phyloP scores from a whole-genome alignment of 2,888 invertebrate genomes.

The Tortricodes alternella region DNA sequence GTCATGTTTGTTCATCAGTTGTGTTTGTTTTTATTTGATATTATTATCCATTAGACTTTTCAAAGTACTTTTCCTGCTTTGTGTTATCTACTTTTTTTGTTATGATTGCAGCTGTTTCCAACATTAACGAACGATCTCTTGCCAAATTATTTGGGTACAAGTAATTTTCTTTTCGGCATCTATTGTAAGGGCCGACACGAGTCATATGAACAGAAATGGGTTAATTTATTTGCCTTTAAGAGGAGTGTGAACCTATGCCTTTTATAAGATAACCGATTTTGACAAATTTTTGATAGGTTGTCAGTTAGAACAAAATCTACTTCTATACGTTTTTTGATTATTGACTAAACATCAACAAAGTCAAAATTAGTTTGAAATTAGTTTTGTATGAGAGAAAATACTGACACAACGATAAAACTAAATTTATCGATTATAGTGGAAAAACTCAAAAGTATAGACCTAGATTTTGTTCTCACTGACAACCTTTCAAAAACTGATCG shows the following conservation, averaged over 20 bases:
- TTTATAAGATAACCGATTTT: too few species aligned
- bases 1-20: slow-evolving; percentile 51
- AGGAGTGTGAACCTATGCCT: too few species aligned
- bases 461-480: too few species aligned
- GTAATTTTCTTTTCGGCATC: not conserved
- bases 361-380: not conserved
- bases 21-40: slow-evolving; percentile 26
- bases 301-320: too few species aligned
- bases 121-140: slow-evolving; percentile 1
- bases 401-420: too few species aligned
- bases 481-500: too few species aligned
- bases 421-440: too few species aligned
- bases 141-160: slow-evolving; percentile 9
- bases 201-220: too few species aligned
- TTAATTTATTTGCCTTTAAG: too few species aligned
- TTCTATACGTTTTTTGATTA: too few species aligned
- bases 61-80: not conserved
- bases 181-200: slow-evolving; percentile 2
- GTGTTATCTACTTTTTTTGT: not conserved
- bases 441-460: too few species aligned
- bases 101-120: slow-evolving; percentile 9
- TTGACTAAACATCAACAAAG: not conserved
- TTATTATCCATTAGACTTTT: not conserved
- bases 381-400: not conserved
- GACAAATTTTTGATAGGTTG: too few species aligned